Evolutionary conservation across 2,888 invertebrate species (phyloP), one percentile per base, ranked within the genome.

Genomic region (Dryobotodes eremita): DNA sequence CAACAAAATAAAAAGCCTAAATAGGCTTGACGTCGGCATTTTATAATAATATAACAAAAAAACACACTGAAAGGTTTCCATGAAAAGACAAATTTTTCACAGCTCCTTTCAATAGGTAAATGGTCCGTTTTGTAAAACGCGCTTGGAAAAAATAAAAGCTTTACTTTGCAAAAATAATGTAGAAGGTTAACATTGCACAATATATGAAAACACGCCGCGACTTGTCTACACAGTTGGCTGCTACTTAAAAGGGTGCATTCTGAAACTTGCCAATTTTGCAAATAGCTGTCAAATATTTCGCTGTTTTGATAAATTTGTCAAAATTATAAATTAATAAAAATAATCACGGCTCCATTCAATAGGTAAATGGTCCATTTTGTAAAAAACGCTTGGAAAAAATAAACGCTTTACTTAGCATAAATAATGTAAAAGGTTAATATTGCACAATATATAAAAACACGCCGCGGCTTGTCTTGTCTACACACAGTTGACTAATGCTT

Each of bases 1-100:
- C 4, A 50, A 20, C 65, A 55, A 66, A 68, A 62, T 72, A 66
- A 77, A 75, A 79, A 66, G 31, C 57, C 10, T 46, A 65, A 82
- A 82, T 75, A 77, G 74, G 77, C 79, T 75, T 87, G 68, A 87
- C 75, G 78, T 70, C 71, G 80, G 69, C 76, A 42, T 85, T 79
- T 70, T 73, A 73, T 62, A 76, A 79, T 71, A 80, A 80, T 80
- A 66, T 81, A 82, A 86, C 77, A 78, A 88, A 88, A 78, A 81
- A 75, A 71, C n/a, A 61, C 71, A 69, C 68, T 77, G 79, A 80
- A 83, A 79, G 79, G 77, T 88, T 85, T 76, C 61, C 62, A 78
- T 89, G 79, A 86, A 87, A 86, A 88, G 87, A 89, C 87, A 88
- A 82, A 79, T 88, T 88, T 89, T 87, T 79, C 80, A 83, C 79